A percentile compares a stretch with the other conserved stretches of the same genome.
Conservation (phyloP, 2,888 invertebrate species). For the Endotricha flammealis region DNA sequence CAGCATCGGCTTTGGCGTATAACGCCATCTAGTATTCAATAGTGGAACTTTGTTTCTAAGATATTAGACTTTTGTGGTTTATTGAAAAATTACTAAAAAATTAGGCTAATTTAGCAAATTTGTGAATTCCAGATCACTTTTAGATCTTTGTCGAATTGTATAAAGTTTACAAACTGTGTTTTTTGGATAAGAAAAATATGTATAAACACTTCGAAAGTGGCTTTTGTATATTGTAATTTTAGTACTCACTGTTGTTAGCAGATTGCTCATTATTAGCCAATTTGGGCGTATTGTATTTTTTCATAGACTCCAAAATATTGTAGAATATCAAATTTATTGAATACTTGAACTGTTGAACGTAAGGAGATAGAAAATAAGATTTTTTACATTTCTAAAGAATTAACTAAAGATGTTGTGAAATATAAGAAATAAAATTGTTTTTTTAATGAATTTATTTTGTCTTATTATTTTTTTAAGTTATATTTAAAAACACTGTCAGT, state of each 20-base stretch:
- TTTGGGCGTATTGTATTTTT: conserved; percentile 2
- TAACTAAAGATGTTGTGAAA: conserved; percentile 9
- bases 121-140: too few species aligned
- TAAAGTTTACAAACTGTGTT: too few species aligned
- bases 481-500: too few species aligned
- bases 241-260: too few species aligned
- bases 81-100: conserved; percentile 4
- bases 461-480: too few species aligned
- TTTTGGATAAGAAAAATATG: too few species aligned
- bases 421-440: conserved; percentile 11
- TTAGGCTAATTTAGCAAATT: too few species aligned
- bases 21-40: conserved; percentile 50
- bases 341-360: conserved; percentile 3
- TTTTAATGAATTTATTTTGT: neutral
- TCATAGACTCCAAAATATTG: conserved; percentile 2
- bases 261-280: conserved; percentile 8
- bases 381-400: conserved; percentile 18
- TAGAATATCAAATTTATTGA: conserved; percentile 3
- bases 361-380: conserved; percentile 8
- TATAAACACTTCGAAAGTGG: too few species aligned
- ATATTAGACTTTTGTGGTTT: neutral
- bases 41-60: conserved; percentile 22
- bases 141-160: too few species aligned
- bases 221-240: too few species aligned
- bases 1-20: conserved; percentile 42